Evolutionary conservation across 64 coral and sea anemone genomes (phyloP).

Genomic region (Stylophora pistillata): DNA sequence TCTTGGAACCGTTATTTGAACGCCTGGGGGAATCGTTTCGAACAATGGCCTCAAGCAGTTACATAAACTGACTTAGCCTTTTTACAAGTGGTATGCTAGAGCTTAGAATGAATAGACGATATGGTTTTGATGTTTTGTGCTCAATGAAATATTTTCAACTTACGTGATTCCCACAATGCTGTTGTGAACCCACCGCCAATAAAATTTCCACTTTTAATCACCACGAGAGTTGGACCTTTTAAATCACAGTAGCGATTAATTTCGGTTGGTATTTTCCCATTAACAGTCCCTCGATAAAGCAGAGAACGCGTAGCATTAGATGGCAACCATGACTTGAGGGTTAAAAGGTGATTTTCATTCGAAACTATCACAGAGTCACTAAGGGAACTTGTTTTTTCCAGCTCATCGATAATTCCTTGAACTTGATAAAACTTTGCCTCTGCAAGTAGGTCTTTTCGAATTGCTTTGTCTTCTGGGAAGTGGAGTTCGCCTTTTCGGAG

Average conservation of each 20-base stretch:
- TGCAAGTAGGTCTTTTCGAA: slow-evolving; percentile 1
- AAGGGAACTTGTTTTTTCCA: neutral
- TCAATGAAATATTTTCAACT: too few relatives aligned
- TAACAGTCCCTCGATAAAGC: slow-evolving; percentile 13
- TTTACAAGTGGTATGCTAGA: too few relatives aligned
- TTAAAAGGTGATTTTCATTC: neutral
- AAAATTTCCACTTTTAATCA: neutral
- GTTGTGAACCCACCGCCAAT: slow-evolving; percentile 15
- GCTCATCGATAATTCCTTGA: neutral
- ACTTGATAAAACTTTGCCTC: slow-evolving; percentile 70
- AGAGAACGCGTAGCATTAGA: neutral
- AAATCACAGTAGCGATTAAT: slow-evolving; percentile 61
- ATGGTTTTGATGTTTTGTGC: too few relatives aligned
- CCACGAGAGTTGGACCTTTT: slow-evolving; percentile 26
- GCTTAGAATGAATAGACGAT: too few relatives aligned
- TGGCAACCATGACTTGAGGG: neutral
- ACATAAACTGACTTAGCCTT: too few relatives aligned
- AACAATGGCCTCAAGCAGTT: too few relatives aligned
- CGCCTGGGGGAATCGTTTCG: too few relatives aligned
- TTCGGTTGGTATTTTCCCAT: slow-evolving; percentile 19
- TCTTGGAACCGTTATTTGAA: too few relatives aligned
- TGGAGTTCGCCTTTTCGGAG: slow-evolving; percentile 23
- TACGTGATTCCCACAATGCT: slow-evolving; percentile 31
- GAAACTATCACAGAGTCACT: neutral
- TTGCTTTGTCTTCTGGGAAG: slow-evolving; percentile 27